Conservation (phyloP, 2,797 vertebrate species). For the Chrosomus eos region DNA sequence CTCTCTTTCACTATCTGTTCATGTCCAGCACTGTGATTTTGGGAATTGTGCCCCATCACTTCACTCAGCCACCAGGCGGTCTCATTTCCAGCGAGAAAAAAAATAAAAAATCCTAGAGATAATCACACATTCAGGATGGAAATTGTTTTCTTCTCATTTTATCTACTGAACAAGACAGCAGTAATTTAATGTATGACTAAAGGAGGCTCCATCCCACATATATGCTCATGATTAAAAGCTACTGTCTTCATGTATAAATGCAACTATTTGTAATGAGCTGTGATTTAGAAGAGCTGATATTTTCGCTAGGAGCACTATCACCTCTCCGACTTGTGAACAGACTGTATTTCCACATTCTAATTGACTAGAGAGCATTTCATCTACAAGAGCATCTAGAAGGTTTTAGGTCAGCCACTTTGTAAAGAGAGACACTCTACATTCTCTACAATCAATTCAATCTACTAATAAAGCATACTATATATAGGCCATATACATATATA, state of each 20-base stretch:
- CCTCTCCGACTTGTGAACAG: neutral
- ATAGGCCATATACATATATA: neutral
- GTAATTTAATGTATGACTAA: slow-evolving; percentile 8
- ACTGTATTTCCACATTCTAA: slow-evolving; percentile 5
- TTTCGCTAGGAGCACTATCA: neutral
- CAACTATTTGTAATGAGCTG: neutral
- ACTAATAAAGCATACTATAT: neutral
- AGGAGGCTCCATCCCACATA: slow-evolving; percentile 22
- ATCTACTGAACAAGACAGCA: neutral
- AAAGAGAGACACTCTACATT: neutral
- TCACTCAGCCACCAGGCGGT: neutral
- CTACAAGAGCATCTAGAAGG: neutral
- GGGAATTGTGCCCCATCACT: neutral
- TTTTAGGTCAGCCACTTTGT: neutral
- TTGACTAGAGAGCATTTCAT: neutral
- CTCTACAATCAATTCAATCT: neutral
- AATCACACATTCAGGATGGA: slow-evolving; percentile 2
- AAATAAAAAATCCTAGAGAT: neutral
- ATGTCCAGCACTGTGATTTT: slow-evolving; percentile 10
- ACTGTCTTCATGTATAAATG: neutral
- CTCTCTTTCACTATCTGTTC: slow-evolving; percentile 41
- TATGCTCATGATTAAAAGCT: neutral
- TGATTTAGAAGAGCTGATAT: neutral
- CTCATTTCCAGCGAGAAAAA: neutral
- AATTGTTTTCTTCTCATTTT: slow-evolving; percentile 22